These are phyloP conservation scores for Antechinus flavipes DNA, from an alignment of 2,113 vertebrate genomes.

Conservation along the genomic window DNA sequence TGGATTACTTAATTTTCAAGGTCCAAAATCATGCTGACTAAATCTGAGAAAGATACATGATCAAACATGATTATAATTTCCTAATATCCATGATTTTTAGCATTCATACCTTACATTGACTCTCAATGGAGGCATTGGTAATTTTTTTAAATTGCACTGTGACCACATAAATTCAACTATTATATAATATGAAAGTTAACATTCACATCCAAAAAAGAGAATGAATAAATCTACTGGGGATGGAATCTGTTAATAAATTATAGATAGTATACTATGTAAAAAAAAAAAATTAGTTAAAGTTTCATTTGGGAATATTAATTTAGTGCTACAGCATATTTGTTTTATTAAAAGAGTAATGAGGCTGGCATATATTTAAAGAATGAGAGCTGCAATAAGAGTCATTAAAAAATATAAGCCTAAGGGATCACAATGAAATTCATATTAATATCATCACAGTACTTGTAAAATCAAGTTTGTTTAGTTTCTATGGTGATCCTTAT, in stretches of 20 bases:
- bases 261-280: not conserved
- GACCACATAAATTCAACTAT: constrained; percentile 2
- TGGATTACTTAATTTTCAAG: not conserved
- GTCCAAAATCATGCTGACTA: constrained; percentile 13
- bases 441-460: not conserved
- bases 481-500: not conserved
- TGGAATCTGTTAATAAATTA: constrained; percentile 22
- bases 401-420: not conserved
- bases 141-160: not conserved
- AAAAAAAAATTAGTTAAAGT: not conserved
- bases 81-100: not conserved
- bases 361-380: constrained; percentile 36
- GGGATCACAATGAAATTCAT: constrained; percentile 7
- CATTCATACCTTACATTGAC: not conserved
- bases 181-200: not conserved
- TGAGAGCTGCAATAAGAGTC: not conserved
- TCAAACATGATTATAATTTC: not conserved
- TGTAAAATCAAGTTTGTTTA: not conserved
- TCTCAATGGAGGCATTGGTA: not conserved
- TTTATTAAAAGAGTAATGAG: constrained; percentile 31
- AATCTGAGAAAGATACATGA: not conserved
- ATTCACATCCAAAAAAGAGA: constrained; percentile 41
- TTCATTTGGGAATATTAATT: constrained; percentile 56
- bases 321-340: constrained; percentile 1
- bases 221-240: not conserved